Evolutionary conservation across 1,140 invertebrate genomes (phyloP), one percentile per base, ranked within the genome.

Genomic region (Lasioglossum albipes): DNA sequence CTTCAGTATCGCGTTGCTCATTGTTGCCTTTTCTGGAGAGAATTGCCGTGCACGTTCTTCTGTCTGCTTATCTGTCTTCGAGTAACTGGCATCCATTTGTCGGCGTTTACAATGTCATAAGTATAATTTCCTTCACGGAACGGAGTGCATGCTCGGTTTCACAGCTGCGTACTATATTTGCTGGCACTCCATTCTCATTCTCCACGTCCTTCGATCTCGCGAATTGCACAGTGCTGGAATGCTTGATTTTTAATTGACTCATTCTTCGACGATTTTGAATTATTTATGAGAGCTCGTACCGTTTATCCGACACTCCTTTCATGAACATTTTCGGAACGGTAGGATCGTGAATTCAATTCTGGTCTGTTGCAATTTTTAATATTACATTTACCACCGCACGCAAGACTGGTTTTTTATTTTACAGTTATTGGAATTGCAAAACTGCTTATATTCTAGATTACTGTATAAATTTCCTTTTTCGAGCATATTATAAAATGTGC

Each of bases 11-110:
- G 65, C 69, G 52, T 78, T 49, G 72, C 61, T 81, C 66, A 65
- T 84, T 52, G 54, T 70, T 68, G 64, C 78, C 79, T 84, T 84
- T 74, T 65, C 61, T 75, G 74, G 69, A 65, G 62, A 13, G 70
- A 77, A 68, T 75, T 20, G 61, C 13, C 57, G 7, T 71, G 67
- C 18, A 20, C 27, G 57, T 57, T 62, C 22, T 20, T 65, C 64
- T 45, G 22, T 22, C 52, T 42, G 12, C 45, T 59, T 42, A 42
- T 65, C 68, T 41, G 62, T 83, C 36, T 9, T 82, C 69, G 59
- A 18, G 22, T n/a, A 52, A 49, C 54, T n/a, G 42, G 18, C 49
- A 18, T 16, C 69, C 69, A 73, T 73, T 79, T 66, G 75, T 78
- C 74, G 73, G 64, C 73, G 74, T 31, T 70, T 31, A 31, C 71